phyloP scores from a whole-genome alignment of 2,888 invertebrate species.

The Ophraella communa region DNA sequence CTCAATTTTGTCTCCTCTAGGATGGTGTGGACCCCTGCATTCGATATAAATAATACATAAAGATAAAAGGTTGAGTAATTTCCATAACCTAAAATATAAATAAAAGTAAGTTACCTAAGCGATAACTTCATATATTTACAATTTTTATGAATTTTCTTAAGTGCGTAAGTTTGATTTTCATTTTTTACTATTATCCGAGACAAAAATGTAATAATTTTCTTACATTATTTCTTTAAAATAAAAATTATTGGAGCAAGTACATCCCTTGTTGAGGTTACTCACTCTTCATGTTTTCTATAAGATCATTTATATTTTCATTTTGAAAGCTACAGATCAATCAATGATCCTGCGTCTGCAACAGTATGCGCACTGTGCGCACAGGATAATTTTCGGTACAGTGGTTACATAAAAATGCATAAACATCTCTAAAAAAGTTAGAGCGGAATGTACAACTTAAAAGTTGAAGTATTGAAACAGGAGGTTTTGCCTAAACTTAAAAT shows the following conservation, averaged over 20 bases:
- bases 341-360: neutral
- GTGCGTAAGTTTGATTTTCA: too few species aligned
- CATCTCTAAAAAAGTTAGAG: too few species aligned
- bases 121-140: too few species aligned
- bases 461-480: too few species aligned
- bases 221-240: neutral
- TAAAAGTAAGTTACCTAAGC: too few species aligned
- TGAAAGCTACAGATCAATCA: neutral
- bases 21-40: conserved; percentile 70
- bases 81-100: conserved; percentile 9
- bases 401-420: neutral
- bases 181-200: too few species aligned
- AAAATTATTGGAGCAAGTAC: neutral
- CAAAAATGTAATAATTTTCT: neutral
- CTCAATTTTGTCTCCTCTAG: conserved; percentile 61
- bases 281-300: neutral
- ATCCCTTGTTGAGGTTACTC: neutral
- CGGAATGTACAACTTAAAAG: too few species aligned
- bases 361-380: neutral
- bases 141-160: too few species aligned
- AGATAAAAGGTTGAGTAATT: conserved; percentile 7
- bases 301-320: too few species aligned
- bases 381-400: neutral
- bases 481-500: too few species aligned
- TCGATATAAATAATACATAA: conserved; percentile 53